A percentile compares a stretch with the other conserved stretches of the same genome.
Evolutionary conservation across 2,888 invertebrate species (phyloP).

Genomic region (Habrosyne pyritoides): DNA sequence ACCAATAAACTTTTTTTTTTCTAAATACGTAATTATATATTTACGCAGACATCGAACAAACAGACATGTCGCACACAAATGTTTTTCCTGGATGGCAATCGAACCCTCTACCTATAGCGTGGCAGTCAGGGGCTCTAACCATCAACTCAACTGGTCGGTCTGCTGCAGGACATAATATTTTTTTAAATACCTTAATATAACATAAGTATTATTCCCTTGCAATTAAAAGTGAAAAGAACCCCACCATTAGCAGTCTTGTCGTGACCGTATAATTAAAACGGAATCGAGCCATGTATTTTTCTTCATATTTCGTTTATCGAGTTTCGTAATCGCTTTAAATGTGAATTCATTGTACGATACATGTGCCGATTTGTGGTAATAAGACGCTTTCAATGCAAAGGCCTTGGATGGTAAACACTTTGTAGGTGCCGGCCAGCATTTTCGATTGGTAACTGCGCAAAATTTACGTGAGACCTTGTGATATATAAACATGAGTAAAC

Average conservation of each 20-base stretch:
- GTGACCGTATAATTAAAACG: neutral
- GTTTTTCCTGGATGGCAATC: too few relatives aligned
- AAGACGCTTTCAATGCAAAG: conserved; percentile 51
- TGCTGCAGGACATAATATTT: too few relatives aligned
- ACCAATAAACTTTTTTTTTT: too few relatives aligned
- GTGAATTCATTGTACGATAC: conserved; percentile 31
- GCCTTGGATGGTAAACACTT: conserved; percentile 60
- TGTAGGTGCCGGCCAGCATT: conserved; percentile 27
- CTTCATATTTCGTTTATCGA: conserved; percentile 2
- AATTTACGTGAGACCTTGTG: conserved; percentile 38
- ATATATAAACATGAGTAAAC: neutral
- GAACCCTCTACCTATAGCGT: too few relatives aligned
- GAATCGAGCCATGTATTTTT: conserved; percentile 14
- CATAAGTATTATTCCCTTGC: too few relatives aligned
- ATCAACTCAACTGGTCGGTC: too few relatives aligned
- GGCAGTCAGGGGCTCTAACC: too few relatives aligned
- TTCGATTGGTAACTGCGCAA: conserved; percentile 47
- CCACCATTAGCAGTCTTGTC: neutral
- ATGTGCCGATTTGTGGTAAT: conserved; percentile 44
- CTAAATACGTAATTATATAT: too few relatives aligned
- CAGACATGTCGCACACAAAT: too few relatives aligned
- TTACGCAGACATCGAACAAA: too few relatives aligned
- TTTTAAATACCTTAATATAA: too few relatives aligned
- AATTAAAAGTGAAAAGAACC: too few relatives aligned
- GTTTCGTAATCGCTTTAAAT: conserved; percentile 32